These are phyloP conservation scores for Mastomys coucha DNA, from an alignment of 2,113 vertebrate genomes.

Conservation along the genomic window DNA sequence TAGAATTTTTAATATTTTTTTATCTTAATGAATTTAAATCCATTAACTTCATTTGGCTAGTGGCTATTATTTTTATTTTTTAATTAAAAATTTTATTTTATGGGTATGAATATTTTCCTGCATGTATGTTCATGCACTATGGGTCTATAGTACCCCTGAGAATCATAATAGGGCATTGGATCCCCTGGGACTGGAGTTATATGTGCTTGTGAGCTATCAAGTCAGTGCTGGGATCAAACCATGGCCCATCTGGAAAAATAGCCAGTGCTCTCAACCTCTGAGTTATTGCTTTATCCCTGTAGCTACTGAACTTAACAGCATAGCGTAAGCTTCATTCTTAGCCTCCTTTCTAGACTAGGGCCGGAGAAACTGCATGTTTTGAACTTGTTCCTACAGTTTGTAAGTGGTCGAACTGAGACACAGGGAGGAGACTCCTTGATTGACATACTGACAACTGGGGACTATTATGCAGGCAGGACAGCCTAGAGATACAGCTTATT, in stretches of 20 bases:
- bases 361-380: background rate
- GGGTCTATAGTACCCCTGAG: background rate
- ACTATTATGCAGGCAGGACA: background rate
- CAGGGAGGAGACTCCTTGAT: background rate
- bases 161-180: too few relatives aligned
- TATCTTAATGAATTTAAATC: background rate
- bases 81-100: background rate
- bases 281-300: background rate
- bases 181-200: background rate
- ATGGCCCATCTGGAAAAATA: background rate
- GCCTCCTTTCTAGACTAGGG: background rate
- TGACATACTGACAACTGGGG: rapidly evolving
- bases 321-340: background rate
- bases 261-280: background rate
- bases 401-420: background rate
- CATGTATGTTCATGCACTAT: background rate
- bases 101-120: background rate
- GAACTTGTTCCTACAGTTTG: background rate
- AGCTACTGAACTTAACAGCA: background rate
- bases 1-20: background rate
- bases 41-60: background rate
- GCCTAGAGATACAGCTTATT: background rate
- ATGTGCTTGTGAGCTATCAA: background rate
- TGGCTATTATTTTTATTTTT: background rate
- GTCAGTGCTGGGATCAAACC: background rate